Evolutionary conservation across 2,888 invertebrate genomes (phyloP), one percentile per base, ranked within the genome.

Genomic region (Ennomos fuscantarius): DNA sequence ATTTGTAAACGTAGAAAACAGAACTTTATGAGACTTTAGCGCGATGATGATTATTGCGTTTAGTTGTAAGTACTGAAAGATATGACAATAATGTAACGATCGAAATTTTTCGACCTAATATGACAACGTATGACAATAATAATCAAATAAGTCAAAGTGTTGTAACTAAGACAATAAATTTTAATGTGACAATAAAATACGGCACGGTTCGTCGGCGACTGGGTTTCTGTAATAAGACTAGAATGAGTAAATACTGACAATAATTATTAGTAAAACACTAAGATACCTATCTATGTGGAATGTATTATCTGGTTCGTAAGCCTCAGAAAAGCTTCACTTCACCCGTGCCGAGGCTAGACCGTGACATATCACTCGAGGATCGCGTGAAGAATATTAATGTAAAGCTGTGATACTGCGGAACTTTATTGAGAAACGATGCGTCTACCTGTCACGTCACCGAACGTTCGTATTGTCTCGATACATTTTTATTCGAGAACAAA

Each of bases 331-430:
- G 24, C 24, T 1, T 24, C 24, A 24, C 5, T 24, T 24, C 5
- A 24, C 24, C 55, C 57, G 62, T 55, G 64, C 63, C 66, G 73
- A 77, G 80, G 82, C 78, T 78, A 74, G 82, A 79, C 37, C 42
- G 47, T 82, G 78, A 84, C 82, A 82, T 76, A 78, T 82, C 83
- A 81, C 84, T 73, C 81, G 79, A 71, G 50, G 70, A 73, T 76
- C 79, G 79, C 65, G 86, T 84, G 84, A 81, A 73, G 78, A 54
- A 50, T 45, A 80, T 80, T 78, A 5, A 78, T 83, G 78, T 81
- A 75, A 80, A 81, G 81, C 85, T 86, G 85, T 86, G 85, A 86
- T 86, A 85, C 53, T 79, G 78, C 68, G 71, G 74, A 82, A 79
- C 63, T 76, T 76, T 81, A 79, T 79, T 74, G 76, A 76, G 78